Conservation (phyloP, 1,140 invertebrate genomes). For the Zaprionus capensis region DNA sequence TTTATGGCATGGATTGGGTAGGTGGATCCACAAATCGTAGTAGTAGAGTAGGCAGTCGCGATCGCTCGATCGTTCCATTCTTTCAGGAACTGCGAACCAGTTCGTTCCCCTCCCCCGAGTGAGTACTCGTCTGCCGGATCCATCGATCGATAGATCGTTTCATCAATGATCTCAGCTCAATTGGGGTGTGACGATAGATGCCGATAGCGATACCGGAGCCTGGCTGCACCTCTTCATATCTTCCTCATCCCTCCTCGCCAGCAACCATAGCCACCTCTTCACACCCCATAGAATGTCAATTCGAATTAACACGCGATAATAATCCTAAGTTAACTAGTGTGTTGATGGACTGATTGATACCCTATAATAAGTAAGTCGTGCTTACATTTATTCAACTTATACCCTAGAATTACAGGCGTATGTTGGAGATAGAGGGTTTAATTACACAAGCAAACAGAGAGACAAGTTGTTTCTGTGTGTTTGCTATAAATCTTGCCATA, state of each 20-base stretch:
- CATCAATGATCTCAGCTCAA: conserved; percentile 41
- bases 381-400: no score
- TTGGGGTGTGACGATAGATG: conserved; percentile 41
- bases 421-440: no score
- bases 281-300: conserved; percentile 12
- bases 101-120: background rate
- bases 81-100: conserved; percentile 5
- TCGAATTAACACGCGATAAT: conserved; percentile 44
- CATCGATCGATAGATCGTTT: conserved; percentile 2
- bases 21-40: conserved; percentile 11
- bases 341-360: background rate
- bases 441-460: no score
- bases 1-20: conserved; percentile 14
- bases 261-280: background rate
- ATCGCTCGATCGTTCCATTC: conserved; percentile 6
- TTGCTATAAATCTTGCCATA: background rate
- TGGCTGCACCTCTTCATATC: background rate
- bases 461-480: no score
- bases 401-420: background rate
- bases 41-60: conserved; percentile 8
- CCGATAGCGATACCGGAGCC: conserved; percentile 2
- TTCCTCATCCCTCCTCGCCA: background rate
- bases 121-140: background rate
- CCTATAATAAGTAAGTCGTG: background rate
- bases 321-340: background rate